A percentile compares a stretch with the other conserved stretches of the same genome.
Conservation (phyloP, 2,888 invertebrate species). For the Peribatodes rhomboidaria region DNA sequence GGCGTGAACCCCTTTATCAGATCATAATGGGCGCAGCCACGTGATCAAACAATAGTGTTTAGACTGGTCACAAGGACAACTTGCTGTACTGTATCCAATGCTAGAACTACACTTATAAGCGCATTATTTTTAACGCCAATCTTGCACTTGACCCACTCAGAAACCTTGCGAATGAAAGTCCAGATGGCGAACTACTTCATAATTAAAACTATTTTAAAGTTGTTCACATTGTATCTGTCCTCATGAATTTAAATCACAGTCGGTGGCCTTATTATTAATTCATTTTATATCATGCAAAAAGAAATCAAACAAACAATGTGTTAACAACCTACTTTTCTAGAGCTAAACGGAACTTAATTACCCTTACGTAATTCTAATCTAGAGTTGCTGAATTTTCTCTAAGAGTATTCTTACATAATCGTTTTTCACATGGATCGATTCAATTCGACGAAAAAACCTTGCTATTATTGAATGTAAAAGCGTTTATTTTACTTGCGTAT, state of each 20-base stretch:
- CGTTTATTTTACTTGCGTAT: slow-evolving; percentile 36
- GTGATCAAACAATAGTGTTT: slow-evolving; percentile 83
- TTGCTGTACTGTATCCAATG: slow-evolving; percentile 61
- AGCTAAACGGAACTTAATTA: slow-evolving; percentile 33
- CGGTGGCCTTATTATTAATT: slow-evolving; percentile 19
- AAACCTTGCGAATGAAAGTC: slow-evolving; percentile 16
- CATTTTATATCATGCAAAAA: slow-evolving; percentile 25
- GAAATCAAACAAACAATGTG: slow-evolving; percentile 32
- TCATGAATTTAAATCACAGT: slow-evolving; percentile 14
- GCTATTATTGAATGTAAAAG: slow-evolving; percentile 28
- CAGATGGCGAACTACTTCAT: slow-evolving; percentile 15
- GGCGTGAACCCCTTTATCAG: slow-evolving; percentile 71
- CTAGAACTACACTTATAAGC: slow-evolving; percentile 59
- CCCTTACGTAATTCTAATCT: slow-evolving; percentile 33
- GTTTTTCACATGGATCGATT: slow-evolving; percentile 23
- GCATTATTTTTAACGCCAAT: slow-evolving; percentile 60
- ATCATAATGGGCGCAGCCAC: slow-evolving; percentile 76
- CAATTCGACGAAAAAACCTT: slow-evolving; percentile 11
- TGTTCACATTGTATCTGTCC: slow-evolving; percentile 21
- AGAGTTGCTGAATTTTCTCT: slow-evolving; percentile 28
- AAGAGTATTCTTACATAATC: slow-evolving; percentile 22
- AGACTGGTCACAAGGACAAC: slow-evolving; percentile 74
- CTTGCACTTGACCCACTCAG: slow-evolving; percentile 49
- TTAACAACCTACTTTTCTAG: slow-evolving; percentile 36
- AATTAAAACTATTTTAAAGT: slow-evolving; percentile 18